phyloP scores from a whole-genome alignment of 1,140 invertebrate genomes.

The Drosophila tropicalis region DNA sequence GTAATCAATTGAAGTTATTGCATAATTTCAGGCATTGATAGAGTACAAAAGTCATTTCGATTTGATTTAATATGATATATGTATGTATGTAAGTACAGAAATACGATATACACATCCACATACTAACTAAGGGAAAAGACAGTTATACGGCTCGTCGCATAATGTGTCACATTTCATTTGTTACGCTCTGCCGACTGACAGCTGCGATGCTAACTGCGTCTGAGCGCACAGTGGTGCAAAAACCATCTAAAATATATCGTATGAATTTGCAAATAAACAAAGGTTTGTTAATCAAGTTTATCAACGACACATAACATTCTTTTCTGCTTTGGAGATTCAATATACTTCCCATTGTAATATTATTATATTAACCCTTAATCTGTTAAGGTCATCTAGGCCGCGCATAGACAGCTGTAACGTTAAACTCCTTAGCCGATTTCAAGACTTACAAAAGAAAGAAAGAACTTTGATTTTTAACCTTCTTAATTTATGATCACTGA shows the following conservation, averaged over 20 bases:
- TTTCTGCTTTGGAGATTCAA: too few relatives aligned
- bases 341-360: too few relatives aligned
- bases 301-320: too few relatives aligned
- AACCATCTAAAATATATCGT: neutral
- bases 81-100: too few relatives aligned
- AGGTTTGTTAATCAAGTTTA: too few relatives aligned
- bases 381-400: too few relatives aligned
- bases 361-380: too few relatives aligned
- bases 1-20: slow-evolving; percentile 76
- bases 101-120: slow-evolving; percentile 5
- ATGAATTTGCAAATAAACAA: neutral
- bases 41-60: slow-evolving; percentile 75
- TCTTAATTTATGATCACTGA: too few relatives aligned
- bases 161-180: slow-evolving; percentile 79
- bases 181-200: slow-evolving; percentile 51
- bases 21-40: slow-evolving; percentile 69
- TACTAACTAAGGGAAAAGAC: slow-evolving; percentile 44
- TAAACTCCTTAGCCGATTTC: too few relatives aligned
- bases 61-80: slow-evolving; percentile 64
- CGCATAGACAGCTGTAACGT: too few relatives aligned
- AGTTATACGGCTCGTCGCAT: slow-evolving; percentile 75
- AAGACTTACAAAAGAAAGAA: too few relatives aligned
- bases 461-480: too few relatives aligned
- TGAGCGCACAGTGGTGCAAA: slow-evolving; percentile 28
- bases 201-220: slow-evolving; percentile 42